Conservation (phyloP, 2,113 vertebrate genomes). For the Platysternon megacephalum region DNA sequence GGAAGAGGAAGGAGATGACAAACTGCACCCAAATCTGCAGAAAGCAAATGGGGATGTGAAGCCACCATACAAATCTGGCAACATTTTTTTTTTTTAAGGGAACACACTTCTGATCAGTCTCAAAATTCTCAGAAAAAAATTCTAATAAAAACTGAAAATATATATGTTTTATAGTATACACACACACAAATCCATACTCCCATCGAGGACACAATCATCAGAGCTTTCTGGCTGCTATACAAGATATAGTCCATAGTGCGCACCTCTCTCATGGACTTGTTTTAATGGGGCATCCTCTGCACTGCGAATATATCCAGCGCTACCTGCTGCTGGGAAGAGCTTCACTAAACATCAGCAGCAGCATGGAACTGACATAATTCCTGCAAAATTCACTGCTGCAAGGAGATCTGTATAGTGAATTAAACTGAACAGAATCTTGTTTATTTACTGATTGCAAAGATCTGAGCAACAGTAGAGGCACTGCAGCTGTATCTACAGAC, state of each 20-base stretch:
- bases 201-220: background rate
- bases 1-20: background rate
- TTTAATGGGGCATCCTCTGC: background rate
- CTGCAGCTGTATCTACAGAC: too few relatives aligned
- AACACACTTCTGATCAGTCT: background rate
- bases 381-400: too few relatives aligned
- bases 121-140: background rate
- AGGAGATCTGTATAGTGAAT: background rate
- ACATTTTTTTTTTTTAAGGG: background rate
- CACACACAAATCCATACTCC: background rate
- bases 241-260: background rate
- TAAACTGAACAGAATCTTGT: background rate
- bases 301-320: background rate
- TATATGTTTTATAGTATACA: background rate
- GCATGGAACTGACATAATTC: background rate
- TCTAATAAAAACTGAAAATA: background rate
- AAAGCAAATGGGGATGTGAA: slow-evolving; percentile 38
- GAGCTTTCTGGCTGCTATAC: background rate
- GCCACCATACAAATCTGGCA: background rate
- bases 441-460: too few relatives aligned
- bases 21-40: slow-evolving; percentile 40
- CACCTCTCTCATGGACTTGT: background rate
- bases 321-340: background rate
- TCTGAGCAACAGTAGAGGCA: background rate
- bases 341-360: background rate